These are phyloP conservation scores for Chelonia mydas DNA, from an alignment of 2,797 vertebrate genomes.

Conservation along the genomic window DNA sequence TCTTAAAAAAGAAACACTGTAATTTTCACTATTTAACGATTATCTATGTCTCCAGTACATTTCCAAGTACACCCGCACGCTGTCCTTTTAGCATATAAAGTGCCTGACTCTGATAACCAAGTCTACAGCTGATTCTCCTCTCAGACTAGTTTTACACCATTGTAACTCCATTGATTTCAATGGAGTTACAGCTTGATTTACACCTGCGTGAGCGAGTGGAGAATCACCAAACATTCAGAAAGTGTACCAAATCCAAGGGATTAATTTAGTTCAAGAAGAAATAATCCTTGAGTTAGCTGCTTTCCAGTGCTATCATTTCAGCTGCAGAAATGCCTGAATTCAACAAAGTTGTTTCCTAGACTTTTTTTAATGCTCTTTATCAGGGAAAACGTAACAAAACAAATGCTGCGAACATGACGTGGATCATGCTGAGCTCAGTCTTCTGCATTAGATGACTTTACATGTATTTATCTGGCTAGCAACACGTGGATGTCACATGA, in stretches of 20 bases:
- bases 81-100: neutral
- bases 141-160: neutral
- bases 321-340: neutral
- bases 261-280: neutral
- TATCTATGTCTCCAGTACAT: neutral
- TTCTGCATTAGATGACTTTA: neutral
- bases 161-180: neutral
- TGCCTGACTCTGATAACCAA: neutral
- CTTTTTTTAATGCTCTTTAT: neutral
- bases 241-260: neutral
- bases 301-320: neutral
- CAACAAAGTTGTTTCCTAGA: neutral
- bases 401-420: neutral
- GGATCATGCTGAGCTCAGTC: neutral
- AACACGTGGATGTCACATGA: neutral
- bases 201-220: neutral
- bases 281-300: neutral
- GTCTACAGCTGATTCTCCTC: neutral
- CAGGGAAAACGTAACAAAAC: neutral
- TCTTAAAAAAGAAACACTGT: neutral
- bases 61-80: fast-evolving
- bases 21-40: neutral
- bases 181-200: neutral
- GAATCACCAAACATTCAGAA: neutral
- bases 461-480: neutral